A percentile compares a stretch with the other conserved stretches of the same genome.
phyloP scores from a whole-genome alignment of 2,797 vertebrate genomes.

The Danio tinwini region DNA sequence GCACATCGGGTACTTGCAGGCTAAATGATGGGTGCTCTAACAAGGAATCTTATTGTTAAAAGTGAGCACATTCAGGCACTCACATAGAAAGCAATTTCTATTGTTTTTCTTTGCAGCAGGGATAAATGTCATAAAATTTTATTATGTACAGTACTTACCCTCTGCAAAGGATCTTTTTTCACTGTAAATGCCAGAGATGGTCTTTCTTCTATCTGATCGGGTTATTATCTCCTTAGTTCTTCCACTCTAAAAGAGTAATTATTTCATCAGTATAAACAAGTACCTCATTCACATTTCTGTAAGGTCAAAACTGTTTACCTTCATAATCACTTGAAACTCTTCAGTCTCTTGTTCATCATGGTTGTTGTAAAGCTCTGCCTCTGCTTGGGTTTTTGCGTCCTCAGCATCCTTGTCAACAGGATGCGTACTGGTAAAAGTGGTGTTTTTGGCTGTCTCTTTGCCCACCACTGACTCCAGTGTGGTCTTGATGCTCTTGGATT shows the following conservation, averaged over 20 bases:
- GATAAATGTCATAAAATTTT: neutral
- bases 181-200: constrained; percentile 68
- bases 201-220: constrained; percentile 68
- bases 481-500: constrained; percentile 39
- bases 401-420: constrained; percentile 52
- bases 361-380: constrained; percentile 33
- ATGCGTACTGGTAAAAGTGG: neutral
- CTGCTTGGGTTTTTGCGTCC: constrained; percentile 27
- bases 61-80: too few relatives aligned
- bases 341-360: constrained; percentile 20
- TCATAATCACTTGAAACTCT: constrained; percentile 51
- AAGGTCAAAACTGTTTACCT: constrained; percentile 64
- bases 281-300: neutral
- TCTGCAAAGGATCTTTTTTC: constrained; percentile 63
- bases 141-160: constrained; percentile 67
- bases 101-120: too few relatives aligned
- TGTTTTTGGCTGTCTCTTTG: constrained; percentile 5
- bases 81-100: too few relatives aligned
- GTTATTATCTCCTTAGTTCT: constrained; percentile 60
- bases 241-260: constrained; percentile 42
- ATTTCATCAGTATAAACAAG: constrained; percentile 7
- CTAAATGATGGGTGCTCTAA: too few relatives aligned
- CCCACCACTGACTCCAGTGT: neutral
- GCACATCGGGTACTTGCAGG: too few relatives aligned
- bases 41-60: too few relatives aligned